phyloP scores from a whole-genome alignment of 1,140 invertebrate species.

The Drosophila serrata region DNA sequence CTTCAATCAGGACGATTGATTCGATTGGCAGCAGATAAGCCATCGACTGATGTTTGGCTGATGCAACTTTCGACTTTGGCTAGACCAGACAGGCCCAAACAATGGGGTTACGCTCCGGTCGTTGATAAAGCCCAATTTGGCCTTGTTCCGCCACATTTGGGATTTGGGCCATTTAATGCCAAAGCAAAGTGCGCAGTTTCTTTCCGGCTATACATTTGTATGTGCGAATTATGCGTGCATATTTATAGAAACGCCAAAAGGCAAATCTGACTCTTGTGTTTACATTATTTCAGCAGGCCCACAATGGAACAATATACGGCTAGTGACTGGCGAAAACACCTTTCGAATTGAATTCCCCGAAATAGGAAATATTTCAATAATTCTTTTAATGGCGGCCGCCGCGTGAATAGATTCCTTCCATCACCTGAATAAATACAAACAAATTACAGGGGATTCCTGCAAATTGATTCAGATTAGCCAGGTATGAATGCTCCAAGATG shows the following conservation, averaged over 20 bases:
- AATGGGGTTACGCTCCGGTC: constrained; percentile 50
- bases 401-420: constrained; percentile 10
- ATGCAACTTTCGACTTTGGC: constrained; percentile 55
- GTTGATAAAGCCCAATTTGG: constrained; percentile 23
- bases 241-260: constrained; percentile 33
- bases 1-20: background rate
- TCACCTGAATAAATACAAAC: constrained; percentile 12
- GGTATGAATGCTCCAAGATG: background rate
- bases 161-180: constrained; percentile 39
- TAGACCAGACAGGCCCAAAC: constrained; percentile 25
- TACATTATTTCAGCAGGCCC: constrained; percentile 32
- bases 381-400: background rate
- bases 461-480: background rate
- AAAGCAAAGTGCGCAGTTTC: constrained; percentile 56
- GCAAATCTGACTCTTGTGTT: constrained; percentile 23
- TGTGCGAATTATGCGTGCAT: constrained; percentile 39
- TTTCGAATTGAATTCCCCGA: constrained; percentile 27
- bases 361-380: constrained; percentile 29
- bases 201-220: background rate
- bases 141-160: constrained; percentile 31
- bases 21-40: background rate
- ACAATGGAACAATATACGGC: constrained; percentile 35
- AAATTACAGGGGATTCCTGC: constrained; percentile 17
- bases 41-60: constrained; percentile 54
- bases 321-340: constrained; percentile 30